Percentiles rank a stretch among this genome's conserved stretches.
These are phyloP conservation scores for Eulemur rufifrons DNA, from an alignment of 2,113 vertebrate genomes.

Conservation along the genomic window DNA sequence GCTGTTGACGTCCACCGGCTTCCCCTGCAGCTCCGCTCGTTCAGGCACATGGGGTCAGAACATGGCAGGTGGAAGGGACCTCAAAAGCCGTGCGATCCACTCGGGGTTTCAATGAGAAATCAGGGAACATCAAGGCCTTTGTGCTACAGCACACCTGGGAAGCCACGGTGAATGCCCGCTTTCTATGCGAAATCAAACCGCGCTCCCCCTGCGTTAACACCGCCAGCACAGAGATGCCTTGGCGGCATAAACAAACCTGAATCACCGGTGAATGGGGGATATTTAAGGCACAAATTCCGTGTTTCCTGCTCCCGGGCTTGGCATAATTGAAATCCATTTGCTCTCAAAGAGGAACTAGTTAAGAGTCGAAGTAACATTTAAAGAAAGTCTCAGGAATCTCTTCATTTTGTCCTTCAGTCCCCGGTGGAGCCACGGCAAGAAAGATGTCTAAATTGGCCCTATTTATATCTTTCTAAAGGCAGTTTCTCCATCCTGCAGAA, in stretches of 20 bases:
- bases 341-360: constrained; percentile 26
- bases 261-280: constrained; percentile 59
- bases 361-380: constrained; percentile 22
- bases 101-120: constrained; percentile 65
- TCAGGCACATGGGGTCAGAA: not conserved
- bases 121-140: constrained; percentile 54
- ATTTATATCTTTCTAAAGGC: constrained; percentile 53
- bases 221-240: not conserved
- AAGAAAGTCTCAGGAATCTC: constrained; percentile 34
- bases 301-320: not conserved
- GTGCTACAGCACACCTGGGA: constrained; percentile 62
- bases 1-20: not conserved
- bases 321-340: constrained; percentile 53
- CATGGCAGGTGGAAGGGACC: not conserved
- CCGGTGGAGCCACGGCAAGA: not conserved
- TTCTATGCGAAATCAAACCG: constrained; percentile 49
- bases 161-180: constrained; percentile 27
- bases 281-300: constrained; percentile 42
- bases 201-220: not conserved
- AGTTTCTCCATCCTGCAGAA: not conserved
- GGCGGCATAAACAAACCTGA: constrained; percentile 49
- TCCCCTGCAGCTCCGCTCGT: fast-evolving
- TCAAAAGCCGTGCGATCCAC: not conserved
- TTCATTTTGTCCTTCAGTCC: not conserved
- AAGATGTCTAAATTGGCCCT: constrained; percentile 15